Conservation (phyloP, 2,797 vertebrate genomes). For the Hylomyscus alleni region DNA sequence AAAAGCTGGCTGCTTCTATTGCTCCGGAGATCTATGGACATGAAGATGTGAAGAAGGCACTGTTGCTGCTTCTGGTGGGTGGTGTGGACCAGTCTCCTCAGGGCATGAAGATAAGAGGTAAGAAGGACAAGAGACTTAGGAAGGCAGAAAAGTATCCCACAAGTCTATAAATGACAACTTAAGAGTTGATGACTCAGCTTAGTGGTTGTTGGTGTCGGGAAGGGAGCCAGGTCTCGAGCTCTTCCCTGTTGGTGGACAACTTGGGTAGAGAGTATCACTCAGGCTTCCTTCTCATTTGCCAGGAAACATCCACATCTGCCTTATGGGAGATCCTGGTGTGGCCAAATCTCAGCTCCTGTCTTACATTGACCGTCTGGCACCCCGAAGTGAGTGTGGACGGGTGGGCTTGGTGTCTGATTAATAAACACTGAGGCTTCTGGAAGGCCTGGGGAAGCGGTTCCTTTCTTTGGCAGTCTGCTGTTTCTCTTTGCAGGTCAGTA, state of each 20-base stretch:
- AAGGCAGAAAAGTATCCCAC: neutral
- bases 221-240: too few relatives aligned
- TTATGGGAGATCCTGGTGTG: conserved; percentile 98
- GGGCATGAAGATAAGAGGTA: conserved; percentile 98
- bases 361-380: conserved; percentile 96
- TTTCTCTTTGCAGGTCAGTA: conserved; percentile 92
- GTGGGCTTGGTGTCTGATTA: neutral
- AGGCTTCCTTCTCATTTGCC: neutral
- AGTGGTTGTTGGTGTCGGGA: too few relatives aligned
- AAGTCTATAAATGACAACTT: fast-evolving
- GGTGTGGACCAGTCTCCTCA: conserved; percentile 94
- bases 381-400: conserved; percentile 93
- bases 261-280: neutral
- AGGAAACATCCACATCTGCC: conserved; percentile 98
- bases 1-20: conserved; percentile 95
- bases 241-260: neutral
- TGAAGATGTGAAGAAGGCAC: conserved; percentile 97
- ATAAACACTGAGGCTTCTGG: neutral
- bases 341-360: conserved; percentile 98
- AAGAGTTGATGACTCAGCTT: neutral
- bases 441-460: neutral
- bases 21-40: conserved; percentile 97
- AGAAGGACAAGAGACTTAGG: conserved; percentile 41
- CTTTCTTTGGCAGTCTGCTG: fast-evolving
- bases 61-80: conserved; percentile 95